A percentile compares a stretch with the other conserved stretches of the same genome.
phyloP scores from a whole-genome alignment of 2,113 vertebrate species.

The Labrus mixtus region DNA sequence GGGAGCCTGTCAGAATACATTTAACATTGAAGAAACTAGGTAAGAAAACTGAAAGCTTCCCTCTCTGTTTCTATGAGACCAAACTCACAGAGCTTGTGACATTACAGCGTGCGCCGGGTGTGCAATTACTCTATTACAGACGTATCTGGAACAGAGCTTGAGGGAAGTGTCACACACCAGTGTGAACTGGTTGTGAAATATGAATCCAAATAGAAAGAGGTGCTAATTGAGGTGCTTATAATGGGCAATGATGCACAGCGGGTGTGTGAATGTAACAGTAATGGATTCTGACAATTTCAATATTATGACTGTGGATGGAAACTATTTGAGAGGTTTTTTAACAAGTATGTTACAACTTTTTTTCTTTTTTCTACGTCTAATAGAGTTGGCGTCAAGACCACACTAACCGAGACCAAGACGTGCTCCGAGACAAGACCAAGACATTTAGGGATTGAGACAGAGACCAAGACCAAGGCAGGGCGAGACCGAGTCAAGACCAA shows the following conservation, averaged over 20 bases:
- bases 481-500: no score
- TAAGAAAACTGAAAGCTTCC: background rate
- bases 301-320: background rate
- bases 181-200: background rate
- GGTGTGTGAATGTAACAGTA: background rate
- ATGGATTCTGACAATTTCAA: background rate
- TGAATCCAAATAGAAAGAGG: constrained; percentile 6
- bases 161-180: constrained; percentile 43
- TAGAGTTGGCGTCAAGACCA: no score
- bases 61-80: background rate
- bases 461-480: no score
- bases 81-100: constrained; percentile 15
- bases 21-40: background rate
- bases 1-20: background rate
- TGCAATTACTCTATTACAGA: constrained; percentile 63
- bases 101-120: constrained; percentile 1
- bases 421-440: no score
- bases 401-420: no score
- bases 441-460: no score
- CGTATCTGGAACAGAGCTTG: constrained; percentile 62
- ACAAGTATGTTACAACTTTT: no score
- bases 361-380: no score
- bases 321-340: no score
- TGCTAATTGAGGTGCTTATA: background rate
- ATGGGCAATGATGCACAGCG: background rate